Evolutionary conservation across 64 coral and sea anemone species (phyloP).

Genomic region (Porites lutea): DNA sequence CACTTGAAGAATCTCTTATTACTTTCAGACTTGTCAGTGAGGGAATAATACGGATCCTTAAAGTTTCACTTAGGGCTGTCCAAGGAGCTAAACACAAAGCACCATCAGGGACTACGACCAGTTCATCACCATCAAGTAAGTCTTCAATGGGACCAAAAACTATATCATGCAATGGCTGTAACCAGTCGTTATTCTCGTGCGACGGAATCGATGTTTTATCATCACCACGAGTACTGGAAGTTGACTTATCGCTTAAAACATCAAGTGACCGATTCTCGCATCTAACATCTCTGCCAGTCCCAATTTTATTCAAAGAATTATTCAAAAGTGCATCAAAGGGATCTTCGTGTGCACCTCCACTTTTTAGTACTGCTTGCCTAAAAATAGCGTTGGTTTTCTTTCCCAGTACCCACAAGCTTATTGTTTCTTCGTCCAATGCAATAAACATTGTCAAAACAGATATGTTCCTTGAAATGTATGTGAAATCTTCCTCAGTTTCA

Average conservation of each 20-base stretch:
- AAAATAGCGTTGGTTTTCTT: background rate
- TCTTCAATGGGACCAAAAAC: slow-evolving; percentile 5
- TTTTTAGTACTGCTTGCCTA: background rate
- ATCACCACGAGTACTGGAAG: background rate
- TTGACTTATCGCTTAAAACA: background rate
- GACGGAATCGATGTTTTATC: background rate
- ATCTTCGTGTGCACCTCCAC: background rate
- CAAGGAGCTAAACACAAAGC: slow-evolving; percentile 35
- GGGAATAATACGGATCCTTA: slow-evolving; percentile 9
- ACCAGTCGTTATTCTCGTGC: background rate
- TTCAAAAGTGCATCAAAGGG: background rate
- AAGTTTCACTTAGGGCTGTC: slow-evolving; percentile 15
- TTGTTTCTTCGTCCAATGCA: background rate
- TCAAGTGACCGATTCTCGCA: background rate
- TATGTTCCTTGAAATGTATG: background rate
- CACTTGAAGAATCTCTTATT: background rate
- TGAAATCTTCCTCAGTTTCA: background rate
- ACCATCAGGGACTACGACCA: slow-evolving; percentile 58
- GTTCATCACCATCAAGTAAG: slow-evolving; percentile 22
- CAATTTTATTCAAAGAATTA: background rate
- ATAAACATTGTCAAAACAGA: background rate
- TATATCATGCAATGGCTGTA: background rate
- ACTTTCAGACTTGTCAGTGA: slow-evolving; percentile 15
- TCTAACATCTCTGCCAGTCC: background rate
- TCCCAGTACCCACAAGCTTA: background rate